Evolutionary conservation across 2,797 vertebrate species (phyloP).

Genomic region (Hapalemur alaotrensis): DNA sequence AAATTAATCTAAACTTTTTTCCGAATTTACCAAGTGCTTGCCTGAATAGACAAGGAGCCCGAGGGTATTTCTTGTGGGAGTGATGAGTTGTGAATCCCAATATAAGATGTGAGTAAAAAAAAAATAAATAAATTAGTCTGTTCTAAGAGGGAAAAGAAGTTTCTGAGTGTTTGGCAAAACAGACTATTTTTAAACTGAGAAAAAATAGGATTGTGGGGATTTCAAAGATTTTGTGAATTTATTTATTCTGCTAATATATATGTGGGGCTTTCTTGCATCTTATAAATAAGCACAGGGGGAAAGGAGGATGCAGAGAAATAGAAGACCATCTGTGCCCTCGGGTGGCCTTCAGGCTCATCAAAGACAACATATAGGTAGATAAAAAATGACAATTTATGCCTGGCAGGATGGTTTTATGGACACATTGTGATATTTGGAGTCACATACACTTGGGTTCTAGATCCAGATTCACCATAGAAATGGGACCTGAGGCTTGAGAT

Average conservation of each 20-base stretch:
- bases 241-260: conserved; percentile 19
- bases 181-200: conserved; percentile 70
- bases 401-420: neutral
- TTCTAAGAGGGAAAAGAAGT: conserved; percentile 64
- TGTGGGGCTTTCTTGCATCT: neutral
- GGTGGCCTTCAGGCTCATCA: neutral
- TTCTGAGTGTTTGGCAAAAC: conserved; percentile 60
- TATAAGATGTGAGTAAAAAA: conserved; percentile 62
- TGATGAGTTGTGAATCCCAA: conserved; percentile 80
- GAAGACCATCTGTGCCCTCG: neutral
- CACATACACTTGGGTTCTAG: neutral
- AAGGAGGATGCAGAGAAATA: neutral
- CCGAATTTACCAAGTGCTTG: conserved; percentile 69
- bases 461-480: neutral
- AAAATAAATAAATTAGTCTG: neutral
- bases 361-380: neutral
- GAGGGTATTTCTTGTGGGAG: conserved; percentile 76
- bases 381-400: neutral
- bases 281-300: neutral
- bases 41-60: conserved; percentile 63
- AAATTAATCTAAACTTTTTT: conserved; percentile 76
- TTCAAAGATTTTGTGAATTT: conserved; percentile 53
- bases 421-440: neutral
- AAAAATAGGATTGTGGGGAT: conserved; percentile 51
- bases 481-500: neutral